phyloP scores from a whole-genome alignment of 2,888 invertebrate genomes.

The Eubasilissa splendida region DNA sequence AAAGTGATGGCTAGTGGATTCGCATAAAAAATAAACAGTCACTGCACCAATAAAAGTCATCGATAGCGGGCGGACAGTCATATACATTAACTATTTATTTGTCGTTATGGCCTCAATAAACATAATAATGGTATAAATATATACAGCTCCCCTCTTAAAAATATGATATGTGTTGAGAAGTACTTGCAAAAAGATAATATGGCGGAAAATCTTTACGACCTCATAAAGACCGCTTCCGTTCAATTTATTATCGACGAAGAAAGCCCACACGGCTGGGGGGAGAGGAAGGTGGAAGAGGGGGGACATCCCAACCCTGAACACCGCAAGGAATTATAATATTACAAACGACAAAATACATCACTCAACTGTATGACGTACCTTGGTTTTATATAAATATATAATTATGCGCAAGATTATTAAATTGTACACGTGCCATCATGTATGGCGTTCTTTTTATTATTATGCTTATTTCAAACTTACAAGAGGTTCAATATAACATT shows the following conservation, averaged over 20 bases:
- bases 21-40: slow-evolving; percentile 51
- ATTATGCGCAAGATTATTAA: too few relatives aligned
- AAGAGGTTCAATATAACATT: too few relatives aligned
- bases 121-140: slow-evolving; percentile 56
- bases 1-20: slow-evolving; percentile 36
- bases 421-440: too few relatives aligned
- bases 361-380: too few relatives aligned
- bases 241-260: slow-evolving; percentile 57
- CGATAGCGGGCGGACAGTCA: slow-evolving; percentile 52
- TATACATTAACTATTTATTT: slow-evolving; percentile 57
- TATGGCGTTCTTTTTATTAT: too few relatives aligned
- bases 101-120: slow-evolving; percentile 55
- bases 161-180: slow-evolving; percentile 56
- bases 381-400: too few relatives aligned
- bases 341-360: slow-evolving; percentile 40
- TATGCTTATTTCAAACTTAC: too few relatives aligned
- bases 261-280: slow-evolving; percentile 30
- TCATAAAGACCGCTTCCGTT: slow-evolving; percentile 56
- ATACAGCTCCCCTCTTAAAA: slow-evolving; percentile 44
- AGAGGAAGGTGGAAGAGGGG: slow-evolving; percentile 26
- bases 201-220: slow-evolving; percentile 55
- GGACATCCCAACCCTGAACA: slow-evolving; percentile 53
- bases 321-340: slow-evolving; percentile 55
- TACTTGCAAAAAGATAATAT: slow-evolving; percentile 56
- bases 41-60: slow-evolving; percentile 50